These are phyloP conservation scores for Trematomus bernacchii DNA, from an alignment of 2,797 vertebrate species.

Conservation along the genomic window DNA sequence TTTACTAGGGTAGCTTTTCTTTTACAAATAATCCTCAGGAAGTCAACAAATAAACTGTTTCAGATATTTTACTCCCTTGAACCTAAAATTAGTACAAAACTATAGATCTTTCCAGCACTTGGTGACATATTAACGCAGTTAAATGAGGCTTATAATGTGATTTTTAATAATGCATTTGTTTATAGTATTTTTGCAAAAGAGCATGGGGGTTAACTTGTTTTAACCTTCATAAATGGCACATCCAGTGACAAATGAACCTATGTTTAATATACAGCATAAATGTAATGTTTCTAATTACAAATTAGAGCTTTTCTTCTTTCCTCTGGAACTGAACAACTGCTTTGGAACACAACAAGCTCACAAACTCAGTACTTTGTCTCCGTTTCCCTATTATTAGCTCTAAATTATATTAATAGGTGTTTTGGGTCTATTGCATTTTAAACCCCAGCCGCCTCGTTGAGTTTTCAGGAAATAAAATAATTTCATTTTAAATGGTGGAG, in stretches of 20 bases:
- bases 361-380: not conserved
- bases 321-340: not conserved
- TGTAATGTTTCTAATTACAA: no score
- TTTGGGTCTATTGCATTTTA: not conserved
- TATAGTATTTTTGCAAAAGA: no score
- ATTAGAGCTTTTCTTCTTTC: not conserved
- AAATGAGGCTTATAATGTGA: no score
- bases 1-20: not conserved
- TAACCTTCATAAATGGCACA: no score
- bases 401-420: not conserved
- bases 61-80: not conserved
- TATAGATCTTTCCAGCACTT: not conserved
- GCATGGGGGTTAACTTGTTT: no score
- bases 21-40: not conserved
- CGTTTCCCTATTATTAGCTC: not conserved
- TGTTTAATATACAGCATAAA: no score
- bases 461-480: not conserved
- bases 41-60: not conserved
- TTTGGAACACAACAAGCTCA: not conserved
- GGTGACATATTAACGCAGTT: no score
- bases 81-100: not conserved
- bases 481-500: not conserved
- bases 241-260: no score
- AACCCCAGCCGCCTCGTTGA: not conserved
- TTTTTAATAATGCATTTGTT: no score